A percentile compares a stretch with the other conserved stretches of the same genome.
Conservation (phyloP, 2,797 vertebrate species). For the Danio tinwini region DNA sequence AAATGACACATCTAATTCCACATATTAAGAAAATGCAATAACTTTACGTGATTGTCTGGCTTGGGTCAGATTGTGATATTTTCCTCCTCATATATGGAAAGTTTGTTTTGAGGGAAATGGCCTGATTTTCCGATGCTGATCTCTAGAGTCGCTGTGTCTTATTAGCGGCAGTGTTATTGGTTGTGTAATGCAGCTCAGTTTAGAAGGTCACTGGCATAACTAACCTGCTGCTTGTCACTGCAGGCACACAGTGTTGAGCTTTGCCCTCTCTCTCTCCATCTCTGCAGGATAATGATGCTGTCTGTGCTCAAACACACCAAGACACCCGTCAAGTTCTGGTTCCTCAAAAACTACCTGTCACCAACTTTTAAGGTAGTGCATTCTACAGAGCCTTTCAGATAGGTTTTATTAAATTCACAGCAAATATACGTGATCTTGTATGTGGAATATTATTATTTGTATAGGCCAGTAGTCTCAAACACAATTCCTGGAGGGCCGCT, state of each 20-base stretch:
- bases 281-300: conserved; percentile 96
- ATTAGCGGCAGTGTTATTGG: conserved; percentile 45
- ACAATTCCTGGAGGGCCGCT: no score
- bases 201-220: conserved; percentile 53
- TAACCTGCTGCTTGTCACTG: conserved; percentile 4
- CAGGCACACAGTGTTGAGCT: conserved; percentile 22
- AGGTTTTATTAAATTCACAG: no score
- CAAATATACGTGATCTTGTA: no score
- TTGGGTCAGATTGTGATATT: conserved; percentile 52
- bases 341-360: conserved; percentile 98
- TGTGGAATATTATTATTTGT: no score
- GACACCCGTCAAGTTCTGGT: conserved; percentile 98
- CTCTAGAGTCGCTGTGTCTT: conserved; percentile 42
- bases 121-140: conserved; percentile 34
- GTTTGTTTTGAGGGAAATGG: neutral
- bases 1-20: conserved; percentile 44
- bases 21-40: conserved; percentile 36
- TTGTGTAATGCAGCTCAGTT: conserved; percentile 23
- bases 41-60: neutral
- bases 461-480: no score
- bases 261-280: conserved; percentile 18
- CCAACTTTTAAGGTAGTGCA: conserved; percentile 92
- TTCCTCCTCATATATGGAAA: conserved; percentile 5
- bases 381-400: neutral
- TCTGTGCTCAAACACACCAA: conserved; percentile 96